Base-by-base conservation (phyloP, 1,140 invertebrate genomes). In the Bombus vancouverensis region DNA sequence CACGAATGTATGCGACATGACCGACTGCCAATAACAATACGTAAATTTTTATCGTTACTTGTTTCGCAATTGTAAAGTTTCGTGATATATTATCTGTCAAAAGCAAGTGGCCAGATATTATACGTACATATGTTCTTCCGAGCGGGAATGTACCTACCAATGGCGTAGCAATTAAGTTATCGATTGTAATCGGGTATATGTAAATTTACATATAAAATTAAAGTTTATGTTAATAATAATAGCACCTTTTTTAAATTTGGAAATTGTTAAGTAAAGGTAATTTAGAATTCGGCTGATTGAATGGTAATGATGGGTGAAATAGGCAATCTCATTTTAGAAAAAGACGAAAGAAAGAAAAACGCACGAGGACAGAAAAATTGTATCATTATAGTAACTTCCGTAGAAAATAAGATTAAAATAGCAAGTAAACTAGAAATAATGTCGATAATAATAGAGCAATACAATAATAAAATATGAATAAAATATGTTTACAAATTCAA, bases 121-220 rank as follows among this genome's bases (percentile, higher is more conserved):
- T 66, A 15, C 6, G n/a, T 2, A 18, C 4, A 15, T 32, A 65
- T 2, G 6, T 22, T 34, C 15, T 68, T 68, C 9, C 34, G 39
- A 18, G 47, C 70, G 53, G 59, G n/a, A 32, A 68, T 85, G 76
- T 76, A 80, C 34, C 78, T 71, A 42, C 42, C 25, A 71, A 78
- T 88, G 81, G 81, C 86, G 82, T 88, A 85, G 82, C 42, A 42
- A 59, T 59, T 59, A 37, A 37, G 15, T 6, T 8, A 22, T 59
- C 39, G 15, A 34, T 15, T 9, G 28, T 18, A 28, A 42, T 44
- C 13, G 39, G 32, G 22, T 53, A 53, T 8, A 8, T 22, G 18
- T 22, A 53, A 53, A 8, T 53, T 22, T 53, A 53, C 18, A 8
- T 53, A 53, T 22, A 53, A 53, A 8, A 53, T 22, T 53, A 8